These are phyloP conservation scores for Ophthalmolycus amberensis DNA, from an alignment of 2,113 vertebrate species.

Conservation along the genomic window DNA sequence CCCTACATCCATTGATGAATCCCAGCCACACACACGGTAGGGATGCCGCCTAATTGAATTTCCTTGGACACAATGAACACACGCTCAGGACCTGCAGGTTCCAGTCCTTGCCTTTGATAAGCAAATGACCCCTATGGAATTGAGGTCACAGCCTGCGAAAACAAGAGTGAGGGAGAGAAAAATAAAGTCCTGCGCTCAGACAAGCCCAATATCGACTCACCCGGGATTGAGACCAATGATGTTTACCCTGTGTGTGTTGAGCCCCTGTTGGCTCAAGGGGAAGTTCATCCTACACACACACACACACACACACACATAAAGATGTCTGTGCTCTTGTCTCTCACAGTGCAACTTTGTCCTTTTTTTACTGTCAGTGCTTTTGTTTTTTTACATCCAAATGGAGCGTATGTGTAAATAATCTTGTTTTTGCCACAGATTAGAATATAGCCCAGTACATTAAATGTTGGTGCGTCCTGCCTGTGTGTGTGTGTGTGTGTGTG, in stretches of 20 bases:
- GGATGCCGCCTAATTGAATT: constrained; percentile 89
- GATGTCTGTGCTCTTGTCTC: constrained; percentile 17
- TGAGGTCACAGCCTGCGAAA: constrained; percentile 89
- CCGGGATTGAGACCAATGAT: constrained; percentile 74
- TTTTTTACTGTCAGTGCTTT: constrained; percentile 39
- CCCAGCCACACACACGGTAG: constrained; percentile 68
- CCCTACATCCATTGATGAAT: constrained; percentile 78
- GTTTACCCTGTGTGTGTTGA: constrained; percentile 76
- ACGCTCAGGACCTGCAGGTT: constrained; percentile 81
- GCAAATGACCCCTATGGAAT: constrained; percentile 90
- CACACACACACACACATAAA: constrained; percentile 22
- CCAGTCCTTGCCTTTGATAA: constrained; percentile 88
- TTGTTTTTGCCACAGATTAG: constrained; percentile 42
- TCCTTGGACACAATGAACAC: constrained; percentile 88
- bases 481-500: constrained; percentile 26
- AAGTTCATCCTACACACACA: constrained; percentile 57
- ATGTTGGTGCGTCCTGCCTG: not conserved
- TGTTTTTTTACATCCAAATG: constrained; percentile 51
- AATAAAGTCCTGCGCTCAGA: constrained; percentile 84
- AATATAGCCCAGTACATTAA: constrained; percentile 18
- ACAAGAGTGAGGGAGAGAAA: constrained; percentile 84
- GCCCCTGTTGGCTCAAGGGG: constrained; percentile 65
- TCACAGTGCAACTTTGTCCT: constrained; percentile 27
- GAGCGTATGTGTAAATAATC: constrained; percentile 65
- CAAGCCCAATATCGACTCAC: constrained; percentile 79